Conservation (phyloP, 2,888 invertebrate species). For the Heliconius aoede region DNA sequence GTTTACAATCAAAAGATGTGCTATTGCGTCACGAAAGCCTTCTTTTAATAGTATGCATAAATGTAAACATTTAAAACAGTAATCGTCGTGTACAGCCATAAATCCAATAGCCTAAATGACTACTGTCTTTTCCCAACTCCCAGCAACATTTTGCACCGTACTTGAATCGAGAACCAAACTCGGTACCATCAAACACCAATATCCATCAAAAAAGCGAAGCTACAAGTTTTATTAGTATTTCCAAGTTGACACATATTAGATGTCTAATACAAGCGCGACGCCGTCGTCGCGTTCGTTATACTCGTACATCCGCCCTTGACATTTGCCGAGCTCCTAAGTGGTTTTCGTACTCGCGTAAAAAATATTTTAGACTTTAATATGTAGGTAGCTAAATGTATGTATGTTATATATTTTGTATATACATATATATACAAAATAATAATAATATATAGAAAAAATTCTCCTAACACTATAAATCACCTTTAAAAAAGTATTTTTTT, state of each 20-base stretch:
- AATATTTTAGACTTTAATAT: not conserved
- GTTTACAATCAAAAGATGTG: too few relatives aligned
- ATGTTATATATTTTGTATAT: not conserved
- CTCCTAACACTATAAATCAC: too few relatives aligned
- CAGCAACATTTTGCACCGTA: not conserved
- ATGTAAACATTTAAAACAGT: too few relatives aligned
- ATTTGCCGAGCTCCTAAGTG: conserved; percentile 22
- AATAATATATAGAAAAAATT: too few relatives aligned
- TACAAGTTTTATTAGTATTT: conserved; percentile 18
- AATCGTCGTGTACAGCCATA: too few relatives aligned
- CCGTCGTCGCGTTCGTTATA: conserved; percentile 9
- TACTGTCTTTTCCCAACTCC: too few relatives aligned
- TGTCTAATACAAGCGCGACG: conserved; percentile 5
- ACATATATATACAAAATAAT: too few relatives aligned
- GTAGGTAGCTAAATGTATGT: not conserved
- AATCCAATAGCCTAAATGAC: too few relatives aligned
- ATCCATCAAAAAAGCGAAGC: not conserved
- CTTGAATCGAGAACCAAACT: not conserved
- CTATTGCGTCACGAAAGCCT: too few relatives aligned
- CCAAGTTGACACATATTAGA: conserved; percentile 26
- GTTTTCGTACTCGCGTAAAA: conserved; percentile 14
- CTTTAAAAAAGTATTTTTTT: too few relatives aligned
- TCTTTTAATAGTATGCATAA: too few relatives aligned
- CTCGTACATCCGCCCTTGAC: conserved; percentile 22
- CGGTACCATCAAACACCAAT: not conserved